phyloP scores from a whole-genome alignment of 1,140 invertebrate species.

The Lepidurus apus region DNA sequence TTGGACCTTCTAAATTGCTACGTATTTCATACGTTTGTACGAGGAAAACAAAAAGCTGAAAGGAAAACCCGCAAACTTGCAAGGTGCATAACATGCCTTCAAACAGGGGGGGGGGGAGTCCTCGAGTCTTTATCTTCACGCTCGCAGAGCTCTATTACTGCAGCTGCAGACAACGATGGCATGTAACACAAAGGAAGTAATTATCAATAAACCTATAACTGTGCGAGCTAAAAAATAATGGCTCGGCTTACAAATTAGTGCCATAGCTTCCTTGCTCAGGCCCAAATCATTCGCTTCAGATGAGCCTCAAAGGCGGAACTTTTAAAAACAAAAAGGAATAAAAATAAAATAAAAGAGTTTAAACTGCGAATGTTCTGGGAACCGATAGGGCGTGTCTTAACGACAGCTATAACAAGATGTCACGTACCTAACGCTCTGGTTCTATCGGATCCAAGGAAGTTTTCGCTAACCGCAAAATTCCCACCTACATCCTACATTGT shows the following conservation, averaged over 20 bases:
- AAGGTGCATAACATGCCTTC: not conserved
- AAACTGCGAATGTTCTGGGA: too few species aligned
- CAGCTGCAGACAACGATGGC: not conserved
- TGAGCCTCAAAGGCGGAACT: too few species aligned
- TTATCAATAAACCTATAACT: not conserved
- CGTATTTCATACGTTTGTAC: too few species aligned
- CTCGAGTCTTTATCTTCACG: not conserved
- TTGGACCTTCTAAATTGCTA: too few species aligned
- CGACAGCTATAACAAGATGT: not conserved
- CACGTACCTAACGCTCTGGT: not conserved
- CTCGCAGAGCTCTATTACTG: not conserved
- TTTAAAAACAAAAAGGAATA: too few species aligned
- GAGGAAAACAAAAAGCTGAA: not conserved
- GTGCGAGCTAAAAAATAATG: not conserved
- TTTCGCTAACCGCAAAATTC: too few species aligned
- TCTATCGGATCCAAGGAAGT: too few species aligned
- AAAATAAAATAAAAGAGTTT: too few species aligned
- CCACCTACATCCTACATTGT: too few species aligned
- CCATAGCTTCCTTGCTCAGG: not conserved
- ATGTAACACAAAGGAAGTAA: not conserved
- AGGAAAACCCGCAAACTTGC: not conserved
- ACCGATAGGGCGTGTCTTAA: not conserved
- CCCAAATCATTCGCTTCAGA: too few species aligned
- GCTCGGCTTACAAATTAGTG: not conserved
- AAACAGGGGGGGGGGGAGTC: not conserved